Evolutionary conservation across 64 coral and sea anemone species (phyloP), one percentile per base, ranked within the genome.

Genomic region (Montipora cactus): DNA sequence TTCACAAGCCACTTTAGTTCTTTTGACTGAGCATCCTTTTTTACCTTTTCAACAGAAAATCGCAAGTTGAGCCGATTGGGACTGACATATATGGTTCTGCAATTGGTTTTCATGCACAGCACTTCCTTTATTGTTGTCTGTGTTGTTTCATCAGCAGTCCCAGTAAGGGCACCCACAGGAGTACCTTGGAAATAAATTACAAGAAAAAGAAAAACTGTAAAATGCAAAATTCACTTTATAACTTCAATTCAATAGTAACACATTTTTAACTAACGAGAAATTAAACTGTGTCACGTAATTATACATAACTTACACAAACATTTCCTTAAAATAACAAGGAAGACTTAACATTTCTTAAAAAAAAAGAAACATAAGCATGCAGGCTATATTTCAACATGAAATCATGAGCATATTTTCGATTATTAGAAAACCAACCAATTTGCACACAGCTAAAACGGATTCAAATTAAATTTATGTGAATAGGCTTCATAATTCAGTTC

Each of bases 161-260:
- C 82, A 69, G 82, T 86, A 68, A 68, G 59, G 46, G 82, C 82
- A 86, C 82, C 82, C 28, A 86, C 22, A 69, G 82, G 82, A 72
- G 82, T 86, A 68, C 82, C 82, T 86, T 68, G 46, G 68, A 71
- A n/a, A 71, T 71, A 71, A 71, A 71, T 71, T 71, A 6, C 4
- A 71, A 71, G 16, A n/a, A 71, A 71, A 71, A 15, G 10, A 71
- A 71, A 71, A 71, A 71, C 14, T 71, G 68, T 71, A 71, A 71
- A 71, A 57, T 57, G 53, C 53, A 71, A 71, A 6, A 71, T 66
- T 66, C 61, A 66, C 10, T 66, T 66, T 55, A 7, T 55, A 5
- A 66, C 15, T 71, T 71, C 68, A 71, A 14, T 71, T 71, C 68
- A 71, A 71, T 71, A 19, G 68, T 10, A 21, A 71, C 10, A 71